Evolutionary conservation across 2,888 invertebrate genomes (phyloP).

Genomic region (Oscheius sp.): DNA sequence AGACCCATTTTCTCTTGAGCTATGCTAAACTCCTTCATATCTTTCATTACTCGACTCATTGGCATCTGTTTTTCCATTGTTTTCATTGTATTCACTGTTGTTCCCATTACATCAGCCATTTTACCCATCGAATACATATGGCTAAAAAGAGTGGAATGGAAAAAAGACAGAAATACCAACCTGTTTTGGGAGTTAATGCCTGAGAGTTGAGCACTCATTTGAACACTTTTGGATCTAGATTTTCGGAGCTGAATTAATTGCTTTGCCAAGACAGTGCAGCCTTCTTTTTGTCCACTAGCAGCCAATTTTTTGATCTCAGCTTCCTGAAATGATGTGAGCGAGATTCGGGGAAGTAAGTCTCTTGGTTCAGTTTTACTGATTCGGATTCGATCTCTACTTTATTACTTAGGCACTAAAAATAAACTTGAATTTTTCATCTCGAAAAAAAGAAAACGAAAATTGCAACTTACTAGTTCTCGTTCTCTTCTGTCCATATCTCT

Average conservation of each 20-base stretch:
- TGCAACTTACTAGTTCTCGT: slow-evolving; percentile 80
- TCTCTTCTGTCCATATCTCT: slow-evolving; percentile 85
- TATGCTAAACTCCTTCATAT: slow-evolving; percentile 84
- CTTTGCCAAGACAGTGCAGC: slow-evolving; percentile 80
- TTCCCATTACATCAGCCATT: slow-evolving; percentile 86
- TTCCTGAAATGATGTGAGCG: slow-evolving; percentile 75
- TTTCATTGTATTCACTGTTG: slow-evolving; percentile 87
- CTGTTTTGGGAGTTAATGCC: slow-evolving; percentile 86
- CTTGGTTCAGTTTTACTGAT: background rate
- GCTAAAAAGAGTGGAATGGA: slow-evolving; percentile 33
- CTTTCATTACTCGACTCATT: slow-evolving; percentile 78
- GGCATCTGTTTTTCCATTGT: slow-evolving; percentile 80
- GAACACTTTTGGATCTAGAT: slow-evolving; percentile 84
- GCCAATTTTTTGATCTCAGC: slow-evolving; percentile 88
- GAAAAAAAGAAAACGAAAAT: slow-evolving; percentile 1
- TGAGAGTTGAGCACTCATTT: slow-evolving; percentile 83
- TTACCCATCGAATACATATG: slow-evolving; percentile 86
- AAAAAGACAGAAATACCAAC: background rate
- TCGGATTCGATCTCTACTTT: too few species aligned
- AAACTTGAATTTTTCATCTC: background rate
- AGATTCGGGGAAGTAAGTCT: too few species aligned
- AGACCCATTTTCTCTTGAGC: slow-evolving; percentile 90
- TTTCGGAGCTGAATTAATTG: slow-evolving; percentile 87
- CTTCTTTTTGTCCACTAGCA: slow-evolving; percentile 84
- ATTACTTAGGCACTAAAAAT: too few species aligned